Base-by-base conservation (phyloP, 2,113 vertebrate species). In the Cavia porcellus region DNA sequence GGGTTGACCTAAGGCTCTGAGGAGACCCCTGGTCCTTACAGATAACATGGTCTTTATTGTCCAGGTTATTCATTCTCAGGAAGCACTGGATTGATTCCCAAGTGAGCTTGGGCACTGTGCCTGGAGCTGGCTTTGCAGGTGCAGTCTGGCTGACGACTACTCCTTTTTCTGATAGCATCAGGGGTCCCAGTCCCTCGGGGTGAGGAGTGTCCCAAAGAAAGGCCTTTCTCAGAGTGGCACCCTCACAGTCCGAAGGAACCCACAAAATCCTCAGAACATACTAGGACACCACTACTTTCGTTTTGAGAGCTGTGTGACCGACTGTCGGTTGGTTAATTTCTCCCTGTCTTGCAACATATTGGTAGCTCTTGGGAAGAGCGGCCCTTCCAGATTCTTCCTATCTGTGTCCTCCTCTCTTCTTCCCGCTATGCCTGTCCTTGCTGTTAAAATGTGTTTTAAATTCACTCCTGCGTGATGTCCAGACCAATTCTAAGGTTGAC, bases 111-210 rank as follows among this genome's bases (percentile, higher is more conserved):
- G 52, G 30, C 2, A 8, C 13, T 3, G 11, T 14, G 2, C 59
- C 1, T 22, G 74, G 25, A 74, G 14, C 42, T 22, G 11, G 17
- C 8, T 74, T 70, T 19, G 42, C 7, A 62, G 42, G 9, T 66
- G 2, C 17, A 57, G 4, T 47, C 35, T 5, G 15, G 50, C 52
- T 10, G 1, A 59, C 1, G 5, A 24, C 1, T 1, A 0, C 24
- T 47, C 30, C 24, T 75, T 24, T n/a, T 94, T 61, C 35, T 79
- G 4, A 52, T 20, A 30, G 75, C 12, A 38, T 3, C 25, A 59
- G 13, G 35, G 72, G 7, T 7, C 35, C 42, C 13, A 30, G 25
- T 22, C 14, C 55, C n/a, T 7, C 13, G 45, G 42, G 28, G 2
- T 3, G 50, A 45, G 14, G 9, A 45, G 24, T 15, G 19, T 72